Conservation (phyloP, 2,797 vertebrate species). For the Cirrhinus molitorella region DNA sequence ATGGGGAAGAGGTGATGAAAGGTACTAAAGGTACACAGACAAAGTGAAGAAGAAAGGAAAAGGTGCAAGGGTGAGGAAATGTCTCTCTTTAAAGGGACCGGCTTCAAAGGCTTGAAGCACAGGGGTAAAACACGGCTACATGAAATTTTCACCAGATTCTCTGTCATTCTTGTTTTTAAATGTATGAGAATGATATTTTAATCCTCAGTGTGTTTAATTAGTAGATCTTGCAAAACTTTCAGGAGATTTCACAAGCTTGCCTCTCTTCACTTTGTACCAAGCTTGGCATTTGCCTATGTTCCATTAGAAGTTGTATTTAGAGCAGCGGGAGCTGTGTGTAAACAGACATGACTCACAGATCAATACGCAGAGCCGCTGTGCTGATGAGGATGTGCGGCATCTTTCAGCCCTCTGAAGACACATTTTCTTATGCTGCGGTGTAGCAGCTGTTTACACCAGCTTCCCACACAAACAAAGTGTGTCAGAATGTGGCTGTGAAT, state of each 20-base stretch:
- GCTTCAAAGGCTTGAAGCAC: conserved; percentile 34
- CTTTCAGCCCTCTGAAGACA: conserved; percentile 42
- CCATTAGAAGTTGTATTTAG: conserved; percentile 51
- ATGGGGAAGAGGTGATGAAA: not conserved
- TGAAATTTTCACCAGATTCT: conserved; percentile 17
- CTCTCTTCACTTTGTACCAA: conserved; percentile 47
- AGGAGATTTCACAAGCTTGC: conserved; percentile 40
- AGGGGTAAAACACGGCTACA: not conserved
- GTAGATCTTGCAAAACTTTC: conserved; percentile 22
- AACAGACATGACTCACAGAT: conserved; percentile 61
- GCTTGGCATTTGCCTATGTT: conserved; percentile 51
- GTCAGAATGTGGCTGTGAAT: conserved; percentile 45
- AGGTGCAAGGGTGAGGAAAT: conserved; percentile 29
- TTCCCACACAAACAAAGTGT: conserved; percentile 46
- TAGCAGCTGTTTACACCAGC: conserved; percentile 38
- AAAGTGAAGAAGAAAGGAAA: conserved; percentile 31
- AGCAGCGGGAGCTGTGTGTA: conserved; percentile 54
- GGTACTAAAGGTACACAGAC: not conserved
- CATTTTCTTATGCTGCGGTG: conserved; percentile 35
- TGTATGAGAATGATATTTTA: conserved; percentile 36
- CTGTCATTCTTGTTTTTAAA: conserved; percentile 1
- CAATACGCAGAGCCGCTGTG: conserved; percentile 54
- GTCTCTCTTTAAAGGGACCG: conserved; percentile 1
- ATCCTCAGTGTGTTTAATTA: conserved; percentile 47
- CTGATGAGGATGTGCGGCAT: conserved; percentile 47